These are phyloP conservation scores for Todus mexicanus DNA, from an alignment of 2,797 vertebrate genomes.

Conservation along the genomic window DNA sequence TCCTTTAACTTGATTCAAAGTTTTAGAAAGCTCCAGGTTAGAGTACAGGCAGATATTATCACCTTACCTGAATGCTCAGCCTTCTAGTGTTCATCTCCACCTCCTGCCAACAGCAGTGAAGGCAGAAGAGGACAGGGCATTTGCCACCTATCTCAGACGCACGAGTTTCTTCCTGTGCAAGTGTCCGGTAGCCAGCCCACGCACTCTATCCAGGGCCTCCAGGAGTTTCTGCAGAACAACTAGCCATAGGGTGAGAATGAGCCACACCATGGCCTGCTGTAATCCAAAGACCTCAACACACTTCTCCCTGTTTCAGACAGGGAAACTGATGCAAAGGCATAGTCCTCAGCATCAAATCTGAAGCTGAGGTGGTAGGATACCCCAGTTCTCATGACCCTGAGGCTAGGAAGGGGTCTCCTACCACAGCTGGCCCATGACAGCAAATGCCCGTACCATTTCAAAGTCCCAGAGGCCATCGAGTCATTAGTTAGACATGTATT, in stretches of 20 bases:
- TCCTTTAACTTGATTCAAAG: neutral
- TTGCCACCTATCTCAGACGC: neutral
- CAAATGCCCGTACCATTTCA: neutral
- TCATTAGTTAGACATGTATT: neutral
- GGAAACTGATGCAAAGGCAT: neutral
- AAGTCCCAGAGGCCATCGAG: neutral
- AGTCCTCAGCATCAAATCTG: neutral
- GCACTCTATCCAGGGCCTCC: neutral
- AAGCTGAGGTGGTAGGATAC: neutral
- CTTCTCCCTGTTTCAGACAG: neutral
- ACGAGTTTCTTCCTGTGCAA: neutral
- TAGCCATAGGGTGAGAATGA: neutral
- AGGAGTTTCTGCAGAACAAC: neutral
- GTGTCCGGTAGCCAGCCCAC: accelerated
- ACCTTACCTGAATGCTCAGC: neutral
- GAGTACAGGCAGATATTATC: neutral
- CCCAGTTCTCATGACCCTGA: neutral
- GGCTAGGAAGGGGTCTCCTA: neutral
- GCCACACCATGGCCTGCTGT: neutral
- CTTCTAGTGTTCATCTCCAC: neutral
- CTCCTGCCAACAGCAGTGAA: neutral
- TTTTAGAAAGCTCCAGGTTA: neutral
- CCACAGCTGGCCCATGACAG: neutral
- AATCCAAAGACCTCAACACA: neutral
- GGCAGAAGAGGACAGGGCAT: neutral